Percentiles rank a stretch among this genome's conserved stretches.
phyloP scores from a whole-genome alignment of 2,797 vertebrate genomes.

The Chrosomus eos region DNA sequence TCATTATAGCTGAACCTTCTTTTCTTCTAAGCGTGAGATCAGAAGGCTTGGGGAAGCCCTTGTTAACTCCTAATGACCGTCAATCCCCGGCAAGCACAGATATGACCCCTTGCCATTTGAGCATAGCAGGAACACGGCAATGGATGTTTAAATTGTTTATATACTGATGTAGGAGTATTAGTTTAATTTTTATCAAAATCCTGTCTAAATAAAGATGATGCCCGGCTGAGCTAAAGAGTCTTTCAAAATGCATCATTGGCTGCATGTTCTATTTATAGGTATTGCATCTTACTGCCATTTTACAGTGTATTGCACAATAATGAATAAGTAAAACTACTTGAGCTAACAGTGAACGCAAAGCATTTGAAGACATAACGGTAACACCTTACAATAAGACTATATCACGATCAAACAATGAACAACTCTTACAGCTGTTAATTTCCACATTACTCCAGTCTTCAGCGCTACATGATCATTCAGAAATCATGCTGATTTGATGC shows the following conservation, averaged over 20 bases:
- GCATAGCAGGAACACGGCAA: background rate
- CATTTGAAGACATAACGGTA: background rate
- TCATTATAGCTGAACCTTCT: slow-evolving; percentile 7
- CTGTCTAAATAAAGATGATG: background rate
- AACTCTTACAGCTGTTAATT: background rate
- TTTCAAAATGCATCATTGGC: background rate
- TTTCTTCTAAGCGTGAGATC: background rate
- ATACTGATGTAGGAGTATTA: background rate
- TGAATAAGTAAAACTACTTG: background rate
- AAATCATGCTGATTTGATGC: background rate
- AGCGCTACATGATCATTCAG: background rate
- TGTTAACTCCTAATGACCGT: background rate
- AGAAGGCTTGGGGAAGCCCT: slow-evolving; percentile 28
- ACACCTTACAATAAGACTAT: background rate
- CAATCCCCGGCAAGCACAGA: background rate
- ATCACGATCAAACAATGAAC: background rate
- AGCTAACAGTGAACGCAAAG: background rate
- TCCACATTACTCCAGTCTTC: too few species aligned
- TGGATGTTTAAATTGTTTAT: background rate
- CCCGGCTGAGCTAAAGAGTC: background rate
- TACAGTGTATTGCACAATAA: background rate
- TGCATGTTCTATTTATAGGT: background rate
- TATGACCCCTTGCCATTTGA: background rate
- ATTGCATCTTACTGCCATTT: background rate
- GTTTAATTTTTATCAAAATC: background rate